Evolutionary conservation across 2,113 vertebrate species (phyloP).

Genomic region (Galemys pyrenaicus): DNA sequence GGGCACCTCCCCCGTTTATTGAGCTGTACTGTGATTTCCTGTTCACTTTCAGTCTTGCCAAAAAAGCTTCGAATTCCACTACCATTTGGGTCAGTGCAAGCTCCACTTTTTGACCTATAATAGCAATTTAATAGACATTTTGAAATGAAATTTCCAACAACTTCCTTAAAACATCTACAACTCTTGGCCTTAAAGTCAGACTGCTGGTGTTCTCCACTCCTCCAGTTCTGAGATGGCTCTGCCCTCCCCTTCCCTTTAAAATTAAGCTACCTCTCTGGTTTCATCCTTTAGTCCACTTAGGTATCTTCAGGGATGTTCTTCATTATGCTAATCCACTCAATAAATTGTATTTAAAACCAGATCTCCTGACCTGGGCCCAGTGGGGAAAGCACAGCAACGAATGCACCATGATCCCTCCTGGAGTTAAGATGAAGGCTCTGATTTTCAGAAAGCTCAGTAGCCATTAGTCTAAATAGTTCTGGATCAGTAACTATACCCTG

Average conservation of each 20-base stretch:
- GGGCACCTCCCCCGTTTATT: too few species aligned
- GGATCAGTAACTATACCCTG: constrained; percentile 63
- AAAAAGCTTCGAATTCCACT: neutral
- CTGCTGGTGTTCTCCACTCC: neutral
- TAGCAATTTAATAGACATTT: neutral
- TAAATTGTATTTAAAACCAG: constrained; percentile 7
- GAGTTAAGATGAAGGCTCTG: constrained; percentile 19
- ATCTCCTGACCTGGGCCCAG: neutral
- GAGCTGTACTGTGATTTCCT: neutral
- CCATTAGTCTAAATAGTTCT: constrained; percentile 66
- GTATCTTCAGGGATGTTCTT: constrained; percentile 18
- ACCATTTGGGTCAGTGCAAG: neutral
- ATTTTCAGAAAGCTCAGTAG: constrained; percentile 49
- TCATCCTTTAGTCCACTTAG: neutral
- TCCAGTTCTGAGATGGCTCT: neutral
- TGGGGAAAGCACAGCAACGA: neutral
- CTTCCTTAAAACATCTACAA: constrained; percentile 16
- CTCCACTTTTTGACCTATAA: neutral
- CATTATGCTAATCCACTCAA: neutral
- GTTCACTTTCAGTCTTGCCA: neutral
- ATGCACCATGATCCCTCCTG: neutral
- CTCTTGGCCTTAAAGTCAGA: neutral
- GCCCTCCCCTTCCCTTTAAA: neutral
- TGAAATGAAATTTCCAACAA: neutral
- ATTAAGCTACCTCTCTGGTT: constrained; percentile 22